phyloP scores from a whole-genome alignment of 2,113 vertebrate species.

The Muntiacus muntjak region DNA sequence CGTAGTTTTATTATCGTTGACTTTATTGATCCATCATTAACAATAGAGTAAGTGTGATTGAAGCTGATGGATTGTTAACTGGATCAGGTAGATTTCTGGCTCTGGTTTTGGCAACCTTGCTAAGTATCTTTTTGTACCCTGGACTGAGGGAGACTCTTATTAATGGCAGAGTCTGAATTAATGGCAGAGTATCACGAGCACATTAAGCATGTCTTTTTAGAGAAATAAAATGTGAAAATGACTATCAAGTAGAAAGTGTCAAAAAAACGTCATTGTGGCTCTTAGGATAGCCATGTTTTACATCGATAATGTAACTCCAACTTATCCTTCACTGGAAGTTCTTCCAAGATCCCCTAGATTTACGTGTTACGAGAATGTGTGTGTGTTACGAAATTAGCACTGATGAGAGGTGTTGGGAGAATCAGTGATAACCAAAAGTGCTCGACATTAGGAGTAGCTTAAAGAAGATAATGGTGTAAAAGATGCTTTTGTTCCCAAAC shows the following conservation, averaged over 20 bases:
- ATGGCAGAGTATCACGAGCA: constrained; percentile 52
- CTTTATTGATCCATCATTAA: constrained; percentile 62
- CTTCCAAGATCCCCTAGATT: constrained; percentile 38
- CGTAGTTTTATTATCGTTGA: constrained; percentile 64
- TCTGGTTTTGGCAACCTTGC: constrained; percentile 61
- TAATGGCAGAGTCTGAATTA: constrained; percentile 55
- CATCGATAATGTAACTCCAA: constrained; percentile 22
- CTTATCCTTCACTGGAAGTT: background rate
- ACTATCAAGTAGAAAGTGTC: constrained; percentile 59
- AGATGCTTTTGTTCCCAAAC: constrained; percentile 62
- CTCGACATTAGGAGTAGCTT: constrained; percentile 56
- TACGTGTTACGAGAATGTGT: constrained; percentile 49
- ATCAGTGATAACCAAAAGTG: constrained; percentile 54
- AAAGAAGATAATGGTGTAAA: constrained; percentile 52
- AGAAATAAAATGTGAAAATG: constrained; percentile 73
- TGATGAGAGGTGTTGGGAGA: constrained; percentile 59
- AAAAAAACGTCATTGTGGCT: constrained; percentile 19
- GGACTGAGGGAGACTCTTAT: constrained; percentile 63
- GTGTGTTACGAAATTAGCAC: constrained; percentile 42
- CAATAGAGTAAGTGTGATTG: constrained; percentile 59
- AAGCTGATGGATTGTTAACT: constrained; percentile 56
- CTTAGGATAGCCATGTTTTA: constrained; percentile 27
- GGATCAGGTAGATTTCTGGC: constrained; percentile 61
- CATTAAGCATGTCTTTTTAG: constrained; percentile 73
- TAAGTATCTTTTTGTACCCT: constrained; percentile 67